phyloP scores from a whole-genome alignment of 2,888 invertebrate genomes.

The Dorcus hopei region DNA sequence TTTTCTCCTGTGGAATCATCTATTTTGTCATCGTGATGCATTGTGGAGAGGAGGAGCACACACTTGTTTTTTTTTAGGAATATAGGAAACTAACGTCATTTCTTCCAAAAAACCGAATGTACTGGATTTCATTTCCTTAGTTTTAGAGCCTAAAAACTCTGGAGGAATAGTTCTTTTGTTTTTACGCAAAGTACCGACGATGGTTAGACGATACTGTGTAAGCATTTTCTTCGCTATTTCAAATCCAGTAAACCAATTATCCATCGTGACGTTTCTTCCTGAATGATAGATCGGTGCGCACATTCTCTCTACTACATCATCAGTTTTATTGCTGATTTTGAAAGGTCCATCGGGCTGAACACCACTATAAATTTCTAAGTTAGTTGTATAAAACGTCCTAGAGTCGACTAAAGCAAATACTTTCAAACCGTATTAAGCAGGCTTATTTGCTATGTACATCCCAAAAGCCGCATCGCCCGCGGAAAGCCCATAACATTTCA shows the following conservation, averaged over 20 bases:
- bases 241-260: neutral
- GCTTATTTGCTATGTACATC: too few species aligned
- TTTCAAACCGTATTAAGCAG: too few species aligned
- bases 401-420: too few species aligned
- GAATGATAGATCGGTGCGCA: neutral
- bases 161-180: neutral
- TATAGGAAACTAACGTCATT: neutral
- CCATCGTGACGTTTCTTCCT: neutral
- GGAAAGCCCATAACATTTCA: too few species aligned
- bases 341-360: neutral
- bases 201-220: neutral
- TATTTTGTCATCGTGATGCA: constrained; percentile 27
- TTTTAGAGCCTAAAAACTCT: neutral
- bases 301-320: neutral
- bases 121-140: neutral
- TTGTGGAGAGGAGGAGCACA: constrained; percentile 27
- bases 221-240: neutral
- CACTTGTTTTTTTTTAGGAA: constrained; percentile 19
- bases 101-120: neutral
- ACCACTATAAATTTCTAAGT: too few species aligned
- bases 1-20: constrained; percentile 22
- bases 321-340: neutral
- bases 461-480: too few species aligned
- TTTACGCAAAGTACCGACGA: neutral
- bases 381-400: too few species aligned